phyloP scores from a whole-genome alignment of 2,888 invertebrate genomes.

The Phyllotreta cruciferae region DNA sequence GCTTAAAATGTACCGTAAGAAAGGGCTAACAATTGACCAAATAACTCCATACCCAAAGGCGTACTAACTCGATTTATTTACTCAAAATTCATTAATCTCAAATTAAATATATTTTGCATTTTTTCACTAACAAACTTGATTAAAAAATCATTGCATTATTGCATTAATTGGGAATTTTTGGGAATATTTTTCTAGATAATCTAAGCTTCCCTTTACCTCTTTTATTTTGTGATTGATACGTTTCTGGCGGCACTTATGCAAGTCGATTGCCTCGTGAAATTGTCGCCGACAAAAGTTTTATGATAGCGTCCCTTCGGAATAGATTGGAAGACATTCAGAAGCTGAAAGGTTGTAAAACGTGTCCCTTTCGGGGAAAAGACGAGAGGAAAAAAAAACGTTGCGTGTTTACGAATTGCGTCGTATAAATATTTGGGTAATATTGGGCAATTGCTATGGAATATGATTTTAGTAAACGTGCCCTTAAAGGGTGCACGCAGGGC shows the following conservation, averaged over 20 bases:
- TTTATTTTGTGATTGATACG: constrained; percentile 9
- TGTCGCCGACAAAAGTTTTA: constrained; percentile 39
- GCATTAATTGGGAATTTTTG: constrained; percentile 3
- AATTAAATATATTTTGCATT: no score
- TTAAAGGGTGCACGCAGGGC: constrained; percentile 20
- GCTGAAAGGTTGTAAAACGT: constrained; percentile 37
- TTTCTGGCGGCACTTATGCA: constrained; percentile 26
- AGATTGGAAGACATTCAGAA: constrained; percentile 35
- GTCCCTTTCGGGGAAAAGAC: constrained; percentile 30
- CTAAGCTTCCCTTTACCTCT: neutral
- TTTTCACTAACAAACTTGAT: no score
- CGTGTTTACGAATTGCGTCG: constrained; percentile 41
- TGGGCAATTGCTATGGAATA: constrained; percentile 35
- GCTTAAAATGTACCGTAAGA: constrained; percentile 34
- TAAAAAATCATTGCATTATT: no score
- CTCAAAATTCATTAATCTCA: constrained; percentile 2
- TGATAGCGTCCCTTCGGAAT: constrained; percentile 25
- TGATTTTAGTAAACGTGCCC: constrained; percentile 29
- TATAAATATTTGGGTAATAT: constrained; percentile 43
- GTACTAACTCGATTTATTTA: neutral
- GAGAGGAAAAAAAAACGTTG: constrained; percentile 39
- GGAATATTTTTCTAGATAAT: constrained; percentile 11
- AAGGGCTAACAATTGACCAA: neutral
- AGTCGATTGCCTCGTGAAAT: constrained; percentile 31
- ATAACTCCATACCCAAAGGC: no score